These are phyloP conservation scores for Rana temporaria DNA, from an alignment of 2,113 vertebrate species.

Conservation along the genomic window DNA sequence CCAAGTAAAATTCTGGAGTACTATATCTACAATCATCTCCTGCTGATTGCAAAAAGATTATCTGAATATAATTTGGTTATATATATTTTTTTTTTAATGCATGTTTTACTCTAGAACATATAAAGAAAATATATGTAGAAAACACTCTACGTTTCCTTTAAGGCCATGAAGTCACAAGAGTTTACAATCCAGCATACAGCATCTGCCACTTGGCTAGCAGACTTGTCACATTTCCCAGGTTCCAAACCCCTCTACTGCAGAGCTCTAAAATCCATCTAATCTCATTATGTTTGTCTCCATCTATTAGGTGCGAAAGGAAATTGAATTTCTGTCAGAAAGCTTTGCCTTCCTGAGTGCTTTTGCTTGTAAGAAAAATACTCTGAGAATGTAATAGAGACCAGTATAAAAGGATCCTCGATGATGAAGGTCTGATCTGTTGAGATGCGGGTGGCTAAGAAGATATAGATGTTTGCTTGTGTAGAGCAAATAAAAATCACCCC, in stretches of 20 bases:
- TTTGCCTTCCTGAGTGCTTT: background rate
- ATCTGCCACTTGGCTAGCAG: background rate
- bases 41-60: too few relatives aligned
- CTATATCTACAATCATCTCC: too few relatives aligned
- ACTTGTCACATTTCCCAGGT: slow-evolving; percentile 12
- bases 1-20: too few relatives aligned
- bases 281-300: slow-evolving; percentile 12
- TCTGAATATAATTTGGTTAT: too few relatives aligned
- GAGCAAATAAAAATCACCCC: too few relatives aligned
- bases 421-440: too few relatives aligned
- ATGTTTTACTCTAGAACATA: too few relatives aligned
- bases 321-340: slow-evolving; percentile 13
- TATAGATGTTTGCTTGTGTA: too few relatives aligned
- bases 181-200: background rate
- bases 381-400: background rate
- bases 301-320: slow-evolving; percentile 9
- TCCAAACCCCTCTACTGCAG: background rate
- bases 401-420: too few relatives aligned
- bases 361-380: background rate
- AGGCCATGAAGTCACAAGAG: background rate
- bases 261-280: slow-evolving; percentile 26
- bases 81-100: too few relatives aligned
- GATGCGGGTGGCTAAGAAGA: too few relatives aligned
- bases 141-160: background rate
- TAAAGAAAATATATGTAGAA: too few relatives aligned